phyloP scores from a whole-genome alignment of 2,113 vertebrate species.

The Phalacrocorax pelagicus region DNA sequence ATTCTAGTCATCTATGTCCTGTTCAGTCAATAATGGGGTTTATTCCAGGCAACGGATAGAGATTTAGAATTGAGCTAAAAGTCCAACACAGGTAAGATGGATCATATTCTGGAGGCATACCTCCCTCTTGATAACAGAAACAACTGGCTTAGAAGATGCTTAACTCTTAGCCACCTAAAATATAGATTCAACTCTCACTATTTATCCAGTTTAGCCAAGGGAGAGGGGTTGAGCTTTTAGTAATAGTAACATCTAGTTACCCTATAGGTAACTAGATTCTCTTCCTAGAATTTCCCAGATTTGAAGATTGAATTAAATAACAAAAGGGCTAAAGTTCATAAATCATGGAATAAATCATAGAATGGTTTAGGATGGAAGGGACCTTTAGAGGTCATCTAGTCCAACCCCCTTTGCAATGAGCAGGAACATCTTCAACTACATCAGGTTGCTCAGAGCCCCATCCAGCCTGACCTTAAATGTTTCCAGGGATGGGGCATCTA shows the following conservation, averaged over 20 bases:
- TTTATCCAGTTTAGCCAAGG: not conserved
- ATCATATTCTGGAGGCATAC: not conserved
- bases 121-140: not conserved
- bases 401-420: not conserved
- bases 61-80: not conserved
- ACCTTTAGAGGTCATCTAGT: not conserved
- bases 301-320: not conserved
- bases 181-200: not conserved
- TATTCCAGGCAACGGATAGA: not conserved
- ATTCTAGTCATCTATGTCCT: not conserved
- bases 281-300: not conserved
- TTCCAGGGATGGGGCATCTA: not conserved
- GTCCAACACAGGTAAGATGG: not conserved
- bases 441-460: fast-evolving
- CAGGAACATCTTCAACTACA: not conserved
- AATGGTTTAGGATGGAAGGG: not conserved
- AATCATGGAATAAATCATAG: not conserved
- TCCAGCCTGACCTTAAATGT: not conserved
- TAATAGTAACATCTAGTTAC: not conserved
- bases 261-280: not conserved
- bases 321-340: not conserved
- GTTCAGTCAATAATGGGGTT: not conserved
- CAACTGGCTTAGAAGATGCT: not conserved
- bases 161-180: not conserved
- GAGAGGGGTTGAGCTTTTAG: not conserved